These are phyloP conservation scores for Ips nitidus DNA, from an alignment of 1,140 invertebrate species.

Conservation along the genomic window DNA sequence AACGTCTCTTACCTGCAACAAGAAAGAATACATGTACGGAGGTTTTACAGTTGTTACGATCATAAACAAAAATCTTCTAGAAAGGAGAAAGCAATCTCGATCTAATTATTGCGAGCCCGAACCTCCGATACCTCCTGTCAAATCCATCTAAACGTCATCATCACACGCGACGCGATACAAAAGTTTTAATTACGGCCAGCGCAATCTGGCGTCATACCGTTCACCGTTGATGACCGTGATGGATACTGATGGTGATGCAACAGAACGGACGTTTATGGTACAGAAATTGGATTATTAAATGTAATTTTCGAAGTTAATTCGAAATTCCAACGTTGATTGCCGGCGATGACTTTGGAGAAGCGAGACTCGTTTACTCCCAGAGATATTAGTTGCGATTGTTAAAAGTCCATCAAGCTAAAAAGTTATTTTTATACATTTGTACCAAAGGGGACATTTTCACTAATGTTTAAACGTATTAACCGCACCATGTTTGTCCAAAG, in stretches of 20 bases:
- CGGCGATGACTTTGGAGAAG: background rate
- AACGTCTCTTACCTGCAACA: background rate
- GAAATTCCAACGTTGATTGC: background rate
- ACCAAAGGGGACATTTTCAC: too few species aligned
- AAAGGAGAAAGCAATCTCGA: background rate
- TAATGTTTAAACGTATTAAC: too few species aligned
- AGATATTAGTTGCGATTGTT: too few species aligned
- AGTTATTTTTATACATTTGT: too few species aligned
- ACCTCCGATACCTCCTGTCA: background rate
- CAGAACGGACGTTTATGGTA: background rate
- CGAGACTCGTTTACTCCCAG: background rate
- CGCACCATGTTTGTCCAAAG: too few species aligned
- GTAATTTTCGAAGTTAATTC: conserved; percentile 2
- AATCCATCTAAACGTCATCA: background rate
- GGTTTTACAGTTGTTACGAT: background rate
- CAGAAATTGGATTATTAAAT: conserved; percentile 2
- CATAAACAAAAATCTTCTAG: background rate
- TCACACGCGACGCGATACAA: background rate
- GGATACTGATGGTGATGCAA: background rate
- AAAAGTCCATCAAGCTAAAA: too few species aligned
- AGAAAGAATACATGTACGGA: background rate
- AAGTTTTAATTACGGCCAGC: background rate
- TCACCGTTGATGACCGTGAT: background rate
- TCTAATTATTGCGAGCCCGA: background rate
- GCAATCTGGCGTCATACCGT: background rate